A percentile compares a stretch with the other conserved stretches of the same genome.
phyloP scores from a whole-genome alignment of 1,140 invertebrate species.

The Hermetia illucens region DNA sequence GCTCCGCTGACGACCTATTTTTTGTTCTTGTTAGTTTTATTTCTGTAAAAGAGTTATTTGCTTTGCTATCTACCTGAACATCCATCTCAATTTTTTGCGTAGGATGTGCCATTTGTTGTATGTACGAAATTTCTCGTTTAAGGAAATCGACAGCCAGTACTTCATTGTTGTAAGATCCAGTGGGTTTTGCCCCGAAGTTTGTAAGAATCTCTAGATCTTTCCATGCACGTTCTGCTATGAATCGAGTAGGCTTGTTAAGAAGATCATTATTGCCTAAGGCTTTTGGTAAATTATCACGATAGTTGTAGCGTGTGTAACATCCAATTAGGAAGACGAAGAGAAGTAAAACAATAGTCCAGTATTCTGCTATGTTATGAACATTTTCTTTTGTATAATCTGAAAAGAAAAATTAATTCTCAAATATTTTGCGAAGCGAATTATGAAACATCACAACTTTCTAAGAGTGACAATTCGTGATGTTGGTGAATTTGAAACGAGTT shows the following conservation, averaged over 20 bases:
- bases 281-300: conserved; percentile 7
- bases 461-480: too few species aligned
- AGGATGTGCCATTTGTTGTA: conserved; percentile 33
- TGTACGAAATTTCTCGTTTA: conserved; percentile 32
- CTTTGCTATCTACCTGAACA: conserved; percentile 30
- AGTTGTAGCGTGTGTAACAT: conserved; percentile 1
- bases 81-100: conserved; percentile 36
- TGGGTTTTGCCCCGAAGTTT: conserved; percentile 32
- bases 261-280: conserved; percentile 5
- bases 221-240: conserved; percentile 35
- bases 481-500: too few species aligned
- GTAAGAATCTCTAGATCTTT: conserved; percentile 32
- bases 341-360: conserved; percentile 4
- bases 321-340: conserved; percentile 1
- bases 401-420: too few species aligned
- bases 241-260: conserved; percentile 14
- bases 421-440: too few species aligned
- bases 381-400: conserved; percentile 4
- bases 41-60: too few species aligned
- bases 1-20: conserved; percentile 28
- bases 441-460: too few species aligned
- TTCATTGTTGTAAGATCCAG: conserved; percentile 50
- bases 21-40: too few species aligned
- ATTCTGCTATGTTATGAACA: conserved; percentile 7
- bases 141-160: conserved; percentile 39